Evolutionary conservation across 1,140 invertebrate species (phyloP).

Genomic region (Drosophila kanapiae): DNA sequence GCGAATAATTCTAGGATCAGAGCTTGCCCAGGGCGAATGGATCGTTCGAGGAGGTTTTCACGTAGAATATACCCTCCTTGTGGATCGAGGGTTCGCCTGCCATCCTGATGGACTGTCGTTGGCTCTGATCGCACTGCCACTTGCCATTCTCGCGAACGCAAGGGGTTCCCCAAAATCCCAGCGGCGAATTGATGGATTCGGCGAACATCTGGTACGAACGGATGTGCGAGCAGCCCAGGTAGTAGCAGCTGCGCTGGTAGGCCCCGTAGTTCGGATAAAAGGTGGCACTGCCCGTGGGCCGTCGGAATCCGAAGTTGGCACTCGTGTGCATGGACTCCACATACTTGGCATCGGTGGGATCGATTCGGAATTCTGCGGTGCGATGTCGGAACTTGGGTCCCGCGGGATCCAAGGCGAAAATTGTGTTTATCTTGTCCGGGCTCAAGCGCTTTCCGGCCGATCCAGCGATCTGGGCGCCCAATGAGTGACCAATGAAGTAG

Average conservation of each 20-base stretch:
- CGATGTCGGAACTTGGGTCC: conserved; percentile 88
- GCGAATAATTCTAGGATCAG: not conserved
- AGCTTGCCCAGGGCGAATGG: conserved; percentile 85
- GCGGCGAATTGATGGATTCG: conserved; percentile 85
- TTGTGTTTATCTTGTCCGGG: conserved; percentile 86
- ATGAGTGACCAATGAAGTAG: conserved; percentile 93
- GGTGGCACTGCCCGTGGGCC: conserved; percentile 88
- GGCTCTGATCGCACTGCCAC: conserved; percentile 76
- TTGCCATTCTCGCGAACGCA: conserved; percentile 52
- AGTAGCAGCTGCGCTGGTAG: conserved; percentile 75
- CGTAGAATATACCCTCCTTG: conserved; percentile 86
- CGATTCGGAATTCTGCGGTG: conserved; percentile 87
- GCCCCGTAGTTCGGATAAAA: conserved; percentile 91
- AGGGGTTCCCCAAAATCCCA: conserved; percentile 78
- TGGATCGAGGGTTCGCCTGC: conserved; percentile 85
- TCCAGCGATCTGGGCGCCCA: conserved; percentile 93
- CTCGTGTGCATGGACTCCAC: conserved; percentile 92
- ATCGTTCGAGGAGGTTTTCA: conserved; percentile 85
- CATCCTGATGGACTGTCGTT: conserved; percentile 85
- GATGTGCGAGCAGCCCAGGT: conserved; percentile 87
- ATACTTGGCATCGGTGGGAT: conserved; percentile 88
- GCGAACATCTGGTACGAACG: conserved; percentile 87
- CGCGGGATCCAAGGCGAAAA: conserved; percentile 91
- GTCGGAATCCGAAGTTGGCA: conserved; percentile 86
- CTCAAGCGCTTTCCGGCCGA: conserved; percentile 88